These are phyloP conservation scores for Ambastaia sidthimunki DNA, from an alignment of 2,797 vertebrate genomes.

Conservation along the genomic window DNA sequence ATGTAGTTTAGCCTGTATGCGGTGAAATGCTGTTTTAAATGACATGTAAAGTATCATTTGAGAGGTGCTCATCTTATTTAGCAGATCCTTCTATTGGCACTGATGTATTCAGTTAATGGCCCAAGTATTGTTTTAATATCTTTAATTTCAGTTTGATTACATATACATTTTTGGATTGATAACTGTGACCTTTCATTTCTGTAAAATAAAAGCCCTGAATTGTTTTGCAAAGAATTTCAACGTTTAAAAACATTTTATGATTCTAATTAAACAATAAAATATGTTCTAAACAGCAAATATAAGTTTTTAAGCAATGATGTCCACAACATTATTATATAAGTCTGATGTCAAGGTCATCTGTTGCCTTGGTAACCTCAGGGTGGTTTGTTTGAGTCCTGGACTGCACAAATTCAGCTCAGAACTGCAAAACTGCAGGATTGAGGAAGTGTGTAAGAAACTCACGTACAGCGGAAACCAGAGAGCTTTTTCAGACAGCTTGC, in stretches of 20 bases:
- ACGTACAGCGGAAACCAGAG: neutral
- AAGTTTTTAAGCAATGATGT: neutral
- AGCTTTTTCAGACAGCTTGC: slow-evolving; percentile 1
- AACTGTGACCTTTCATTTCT: too few relatives aligned
- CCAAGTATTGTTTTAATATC: neutral
- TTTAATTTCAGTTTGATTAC: neutral
- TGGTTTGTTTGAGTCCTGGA: slow-evolving; percentile 8
- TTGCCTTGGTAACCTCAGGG: neutral
- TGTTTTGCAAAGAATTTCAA: too few relatives aligned
- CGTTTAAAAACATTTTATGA: too few relatives aligned
- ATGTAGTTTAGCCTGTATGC: slow-evolving; percentile 50
- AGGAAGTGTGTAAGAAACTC: slow-evolving; percentile 15
- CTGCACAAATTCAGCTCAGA: slow-evolving; percentile 5
- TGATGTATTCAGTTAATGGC: too few relatives aligned
- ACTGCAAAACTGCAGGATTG: neutral
- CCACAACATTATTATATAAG: neutral
- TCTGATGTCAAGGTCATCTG: neutral
- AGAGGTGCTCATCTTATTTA: slow-evolving; percentile 12
- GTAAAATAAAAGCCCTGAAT: too few relatives aligned
- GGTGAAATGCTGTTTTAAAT: slow-evolving; percentile 16
- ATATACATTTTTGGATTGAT: too few relatives aligned
- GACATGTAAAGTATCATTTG: slow-evolving; percentile 20
- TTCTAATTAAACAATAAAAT: too few relatives aligned
- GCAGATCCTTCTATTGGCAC: neutral
- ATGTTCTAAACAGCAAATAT: too few relatives aligned